Evolutionary conservation across 2,113 vertebrate species (phyloP).

Genomic region (Ploceus nigricollis): DNA sequence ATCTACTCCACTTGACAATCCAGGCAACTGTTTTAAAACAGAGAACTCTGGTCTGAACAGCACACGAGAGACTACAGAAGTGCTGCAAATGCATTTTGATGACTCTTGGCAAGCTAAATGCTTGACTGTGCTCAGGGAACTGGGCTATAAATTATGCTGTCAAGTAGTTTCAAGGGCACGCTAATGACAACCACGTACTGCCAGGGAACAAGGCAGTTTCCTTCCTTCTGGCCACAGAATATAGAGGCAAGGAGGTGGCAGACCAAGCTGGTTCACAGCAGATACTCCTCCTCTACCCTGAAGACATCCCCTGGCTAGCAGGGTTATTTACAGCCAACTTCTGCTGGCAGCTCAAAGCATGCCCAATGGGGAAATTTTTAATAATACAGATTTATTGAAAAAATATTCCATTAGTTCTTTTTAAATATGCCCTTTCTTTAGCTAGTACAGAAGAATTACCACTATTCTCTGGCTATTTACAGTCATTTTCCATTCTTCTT

Average conservation of each 20-base stretch:
- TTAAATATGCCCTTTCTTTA: not conserved
- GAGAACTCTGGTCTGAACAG: not conserved
- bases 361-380: not conserved
- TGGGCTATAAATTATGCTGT: slow-evolving; percentile 6
- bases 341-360: not conserved
- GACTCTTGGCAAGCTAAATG: slow-evolving; percentile 15
- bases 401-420: not conserved
- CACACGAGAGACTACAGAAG: not conserved
- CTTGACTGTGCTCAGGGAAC: not conserved
- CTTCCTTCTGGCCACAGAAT: not conserved
- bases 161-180: slow-evolving; percentile 13
- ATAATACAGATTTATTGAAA: not conserved
- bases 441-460: not conserved
- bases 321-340: not conserved
- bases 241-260: not conserved
- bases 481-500: not conserved
- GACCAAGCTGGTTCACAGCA: not conserved
- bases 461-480: not conserved
- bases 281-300: not conserved
- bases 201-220: not conserved
- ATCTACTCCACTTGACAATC: not conserved
- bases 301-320: not conserved
- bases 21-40: not conserved
- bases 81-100: slow-evolving; percentile 12
- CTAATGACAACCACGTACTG: not conserved